Evolutionary conservation across 2,113 vertebrate genomes (phyloP), one percentile per base, ranked within the genome.

Genomic region (Pterocles gutturalis): DNA sequence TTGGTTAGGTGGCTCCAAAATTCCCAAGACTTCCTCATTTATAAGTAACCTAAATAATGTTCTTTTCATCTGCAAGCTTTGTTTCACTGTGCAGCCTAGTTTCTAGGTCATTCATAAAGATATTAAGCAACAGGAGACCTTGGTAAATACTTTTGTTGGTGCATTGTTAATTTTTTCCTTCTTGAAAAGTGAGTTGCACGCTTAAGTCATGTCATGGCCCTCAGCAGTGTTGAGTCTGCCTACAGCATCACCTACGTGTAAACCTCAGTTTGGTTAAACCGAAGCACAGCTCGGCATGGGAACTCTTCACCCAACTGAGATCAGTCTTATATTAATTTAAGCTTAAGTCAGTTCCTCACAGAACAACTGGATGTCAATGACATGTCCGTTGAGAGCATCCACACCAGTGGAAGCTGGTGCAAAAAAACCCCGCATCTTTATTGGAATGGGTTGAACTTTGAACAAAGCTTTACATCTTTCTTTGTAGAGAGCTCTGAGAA

Each of bases 101-200:
- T 96, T 96, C 71, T 79, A 86, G 55, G 41, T 76, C 89, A 85
- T 96, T 97, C 93, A 82, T 95, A 83, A 91, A 93, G 87, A 82
- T 76, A 51, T 4, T 65, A 75, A 87, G 70, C 91, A 87, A 53
- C 33, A 84, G 65, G 89, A 94, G 78, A 65, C 61, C 34, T 76
- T 76, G 55, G 67, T 91, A 83, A 95, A 87, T 87, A 72, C 61
- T 82, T 76, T 43, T 78, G 20, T 60, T 89, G 29, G 51, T 34
- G 64, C 31, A 34, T 2, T 65, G 28, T 45, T 86, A 82, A 72
- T 94, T 78, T 49, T 87, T 94, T 78, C 43, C 3, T 0, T 34
- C 65, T 79, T 9, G 1, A 48, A 51, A 76, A 78, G 53, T 0
- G 2, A 77, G 33, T 34, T 0, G 0, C 4, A 3, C n/a, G 38